These are phyloP conservation scores for Leucoptera coffeella DNA, from an alignment of 2,888 invertebrate species.

Conservation along the genomic window DNA sequence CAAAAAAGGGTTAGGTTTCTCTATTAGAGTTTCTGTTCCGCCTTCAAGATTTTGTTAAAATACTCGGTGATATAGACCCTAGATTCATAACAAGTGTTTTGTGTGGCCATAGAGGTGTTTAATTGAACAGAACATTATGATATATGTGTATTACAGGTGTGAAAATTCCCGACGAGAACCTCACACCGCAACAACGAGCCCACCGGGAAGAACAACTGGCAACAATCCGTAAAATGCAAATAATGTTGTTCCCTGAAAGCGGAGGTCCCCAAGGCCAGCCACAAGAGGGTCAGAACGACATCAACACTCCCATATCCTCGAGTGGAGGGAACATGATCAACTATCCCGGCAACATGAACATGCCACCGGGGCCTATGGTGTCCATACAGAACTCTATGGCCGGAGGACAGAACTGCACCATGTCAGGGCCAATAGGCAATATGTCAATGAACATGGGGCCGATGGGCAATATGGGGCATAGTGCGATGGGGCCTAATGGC, in stretches of 20 bases:
- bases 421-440: constrained; percentile 34
- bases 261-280: constrained; percentile 24
- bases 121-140: no score
- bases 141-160: constrained; percentile 55
- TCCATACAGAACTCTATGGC: constrained; percentile 40
- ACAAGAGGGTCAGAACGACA: constrained; percentile 23
- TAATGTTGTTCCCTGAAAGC: constrained; percentile 84
- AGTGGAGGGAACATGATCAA: constrained; percentile 10
- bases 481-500: constrained; percentile 30
- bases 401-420: constrained; percentile 40
- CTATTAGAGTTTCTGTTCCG: no score
- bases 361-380: constrained; percentile 40
- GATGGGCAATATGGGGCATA: constrained; percentile 20
- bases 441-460: constrained; percentile 28
- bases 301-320: constrained; percentile 20
- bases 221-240: constrained; percentile 86
- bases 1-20: no score
- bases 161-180: constrained; percentile 91
- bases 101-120: no score
- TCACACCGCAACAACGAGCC: constrained; percentile 92
- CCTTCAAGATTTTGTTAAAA: no score
- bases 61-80: no score
- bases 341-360: constrained; percentile 30
- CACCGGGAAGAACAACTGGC: constrained; percentile 91
- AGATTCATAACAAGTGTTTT: no score